Base-by-base conservation (phyloP, 1,140 invertebrate genomes). In the Ephestia elutella region DNA sequence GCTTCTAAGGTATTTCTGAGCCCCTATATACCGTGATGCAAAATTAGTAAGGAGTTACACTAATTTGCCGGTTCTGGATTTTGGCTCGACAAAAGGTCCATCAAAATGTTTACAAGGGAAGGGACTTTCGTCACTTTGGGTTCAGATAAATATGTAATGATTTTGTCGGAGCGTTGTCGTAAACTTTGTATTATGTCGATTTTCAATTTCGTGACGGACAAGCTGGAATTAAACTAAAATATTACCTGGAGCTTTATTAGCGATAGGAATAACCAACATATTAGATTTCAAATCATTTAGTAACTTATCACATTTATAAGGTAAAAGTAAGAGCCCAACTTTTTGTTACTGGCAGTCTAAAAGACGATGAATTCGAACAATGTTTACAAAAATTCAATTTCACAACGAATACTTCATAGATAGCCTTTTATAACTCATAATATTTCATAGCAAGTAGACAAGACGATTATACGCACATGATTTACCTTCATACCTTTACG, bases 141-240 rank as follows among this genome's bases (percentile, higher is more conserved):
- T 25, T 20, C 50, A 53, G 28, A 53, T 53, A 53, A 53, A 53
- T 53, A 53, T 53, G 17, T 53, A 25, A 53, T 25, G 2, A 18
- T 10, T n/a, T 15, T 18, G 20, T 15, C 49, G 11, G 21, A 20
- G 13, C n/a, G n/a, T n/a, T 11, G 19, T 53, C 21, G 50, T 53
- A 53, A 53, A 53, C 19, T 53, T 25, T 25, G 20, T 20, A 50
- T 20, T 7, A 32, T 4, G 30, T 32, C 30, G 30, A 32, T 4
- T 32, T 32, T 32, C 7, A 32, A 32, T 11, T 32, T 32, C 30
- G 1, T 32, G 30, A 7, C 9, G 11, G 11, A 32, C 3, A 11
- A 10, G 11, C 30, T 32, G 30, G 9, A 10, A 25, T 25, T 25
- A 25, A 25, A 25, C 7, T 25, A 25, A 2, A 25, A 25, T n/a